These are phyloP conservation scores for Podabrus alpinus DNA, from an alignment of 2,888 invertebrate genomes.

Conservation along the genomic window DNA sequence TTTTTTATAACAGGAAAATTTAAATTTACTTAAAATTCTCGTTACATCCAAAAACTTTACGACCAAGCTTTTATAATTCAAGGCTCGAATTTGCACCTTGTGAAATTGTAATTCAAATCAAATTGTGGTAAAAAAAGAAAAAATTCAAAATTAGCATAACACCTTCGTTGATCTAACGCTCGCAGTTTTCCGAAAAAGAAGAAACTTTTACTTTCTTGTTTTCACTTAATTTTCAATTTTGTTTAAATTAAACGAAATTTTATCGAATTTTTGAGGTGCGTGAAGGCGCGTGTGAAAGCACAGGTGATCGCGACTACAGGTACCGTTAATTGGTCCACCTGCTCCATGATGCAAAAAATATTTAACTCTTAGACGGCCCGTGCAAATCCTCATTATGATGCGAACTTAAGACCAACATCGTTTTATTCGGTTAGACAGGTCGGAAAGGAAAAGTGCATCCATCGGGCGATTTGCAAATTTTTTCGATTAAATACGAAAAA, in stretches of 20 bases:
- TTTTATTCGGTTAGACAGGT: background rate
- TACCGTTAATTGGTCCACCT: slow-evolving; percentile 57
- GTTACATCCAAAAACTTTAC: slow-evolving; percentile 19
- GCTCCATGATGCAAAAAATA: slow-evolving; percentile 41
- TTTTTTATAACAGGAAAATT: background rate
- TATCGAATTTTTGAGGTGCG: slow-evolving; percentile 26
- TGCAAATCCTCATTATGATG: slow-evolving; percentile 22
- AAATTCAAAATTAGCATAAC: background rate
- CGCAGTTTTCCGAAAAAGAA: background rate
- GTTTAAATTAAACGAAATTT: slow-evolving; percentile 11
- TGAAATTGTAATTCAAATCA: slow-evolving; percentile 20
- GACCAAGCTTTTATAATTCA: slow-evolving; percentile 17
- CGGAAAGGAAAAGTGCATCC: background rate
- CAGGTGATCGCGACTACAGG: slow-evolving; percentile 55
- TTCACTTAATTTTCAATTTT: background rate
- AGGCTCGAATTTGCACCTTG: slow-evolving; percentile 24
- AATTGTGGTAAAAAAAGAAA: slow-evolving; percentile 9
- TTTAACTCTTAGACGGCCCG: slow-evolving; percentile 32
- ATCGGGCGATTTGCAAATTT: background rate
- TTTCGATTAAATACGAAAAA: background rate
- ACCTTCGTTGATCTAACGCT: background rate
- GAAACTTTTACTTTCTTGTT: background rate
- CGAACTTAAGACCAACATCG: background rate
- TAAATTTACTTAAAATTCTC: slow-evolving; percentile 18
- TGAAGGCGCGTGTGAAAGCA: slow-evolving; percentile 45